Evolutionary conservation across 2,113 vertebrate genomes (phyloP), one percentile per base, ranked within the genome.

Genomic region (Monopterus albus): DNA sequence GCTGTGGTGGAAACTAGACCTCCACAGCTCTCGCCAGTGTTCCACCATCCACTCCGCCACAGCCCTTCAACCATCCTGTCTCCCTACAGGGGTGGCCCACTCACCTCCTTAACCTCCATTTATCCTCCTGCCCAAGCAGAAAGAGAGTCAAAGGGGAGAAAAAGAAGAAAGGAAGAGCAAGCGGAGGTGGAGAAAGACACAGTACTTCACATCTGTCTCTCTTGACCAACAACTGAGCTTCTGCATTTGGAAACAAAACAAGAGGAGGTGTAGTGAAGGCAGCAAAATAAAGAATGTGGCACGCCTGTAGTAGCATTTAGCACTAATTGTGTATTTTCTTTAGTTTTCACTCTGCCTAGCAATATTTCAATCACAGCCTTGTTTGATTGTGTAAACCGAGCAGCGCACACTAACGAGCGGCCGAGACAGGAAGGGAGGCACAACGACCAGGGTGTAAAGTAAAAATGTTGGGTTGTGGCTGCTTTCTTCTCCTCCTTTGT

Each of bases 1-100:
- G 94, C 86, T 95, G 94, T 59, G 92, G 94, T 10, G 90, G 89
- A 13, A 94, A 94, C 88, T 95, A 93, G 67, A 75, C 25, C 61
- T 53, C 74, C 49, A 14, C 35, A 7, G n/a, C 11, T 36, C 36
- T 18, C 26, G 50, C 47, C 56, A 49, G 42, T 49, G 43, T 28
- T 42, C 65, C 46, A 55, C 55, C 62, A 65, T 57, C 63, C 42
- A 55, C 76, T 51, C 72, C 60, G 40, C 82, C 63, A 56, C 70
- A 40, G 50, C 58, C 84, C 65, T 46, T 53, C 75, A 46, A 23
- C 56, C 74, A 56, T 61, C 72, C 72, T 5, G n/a, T 70, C 57
- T 59, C 60, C 62, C 61, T 51, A 12, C 0, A 20, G 36, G 43
- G 21, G 40, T 38, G 43, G 55, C 81, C 81, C 50, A 56, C 73